phyloP scores from a whole-genome alignment of 2,797 vertebrate genomes.

The Chlorospingus flavigularis region DNA sequence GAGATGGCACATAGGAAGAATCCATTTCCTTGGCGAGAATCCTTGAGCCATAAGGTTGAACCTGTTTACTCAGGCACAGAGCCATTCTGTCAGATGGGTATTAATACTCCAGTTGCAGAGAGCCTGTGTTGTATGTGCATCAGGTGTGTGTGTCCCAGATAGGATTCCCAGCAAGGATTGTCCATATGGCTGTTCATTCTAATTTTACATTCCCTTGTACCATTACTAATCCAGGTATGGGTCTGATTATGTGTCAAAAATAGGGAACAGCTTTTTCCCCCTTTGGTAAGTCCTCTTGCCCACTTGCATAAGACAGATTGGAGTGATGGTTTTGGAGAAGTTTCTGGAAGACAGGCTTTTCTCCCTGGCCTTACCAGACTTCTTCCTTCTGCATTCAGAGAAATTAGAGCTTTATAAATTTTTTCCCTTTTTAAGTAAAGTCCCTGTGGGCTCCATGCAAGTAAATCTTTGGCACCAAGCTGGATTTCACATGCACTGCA shows the following conservation, averaged over 20 bases:
- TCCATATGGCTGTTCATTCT: slow-evolving; percentile 39
- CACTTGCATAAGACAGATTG: neutral
- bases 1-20: neutral
- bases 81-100: slow-evolving; percentile 56
- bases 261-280: neutral
- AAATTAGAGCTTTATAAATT: neutral
- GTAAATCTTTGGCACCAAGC: neutral
- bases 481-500: neutral
- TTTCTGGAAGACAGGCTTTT: neutral
- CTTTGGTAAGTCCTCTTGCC: neutral
- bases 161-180: slow-evolving; percentile 38
- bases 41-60: slow-evolving; percentile 30
- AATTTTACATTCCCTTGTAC: slow-evolving; percentile 33
- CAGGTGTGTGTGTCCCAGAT: slow-evolving; percentile 36
- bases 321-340: neutral
- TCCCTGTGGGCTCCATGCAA: neutral
- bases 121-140: neutral
- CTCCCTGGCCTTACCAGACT: neutral
- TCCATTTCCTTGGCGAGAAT: slow-evolving; percentile 1
- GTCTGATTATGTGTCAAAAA: neutral
- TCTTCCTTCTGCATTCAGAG: neutral
- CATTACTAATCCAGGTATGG: slow-evolving; percentile 3
- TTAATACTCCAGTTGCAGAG: neutral
- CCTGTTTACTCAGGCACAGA: slow-evolving; percentile 26
- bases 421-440: neutral